A percentile compares a stretch with the other conserved stretches of the same genome.
Evolutionary conservation across 2,888 invertebrate genomes (phyloP).

Genomic region (Lobophora halterata): DNA sequence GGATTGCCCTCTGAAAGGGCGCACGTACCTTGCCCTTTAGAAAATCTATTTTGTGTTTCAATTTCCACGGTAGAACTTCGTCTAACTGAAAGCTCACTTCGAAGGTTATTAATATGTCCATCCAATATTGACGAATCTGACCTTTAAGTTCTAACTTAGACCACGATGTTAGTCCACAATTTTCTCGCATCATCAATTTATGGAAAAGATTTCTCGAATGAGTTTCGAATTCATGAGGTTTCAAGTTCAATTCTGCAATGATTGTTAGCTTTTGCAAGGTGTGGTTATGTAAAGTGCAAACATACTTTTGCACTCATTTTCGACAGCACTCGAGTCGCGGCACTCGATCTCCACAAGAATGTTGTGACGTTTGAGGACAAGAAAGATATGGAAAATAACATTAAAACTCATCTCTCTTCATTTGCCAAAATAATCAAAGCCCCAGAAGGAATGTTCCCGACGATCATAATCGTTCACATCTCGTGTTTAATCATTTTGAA

Average conservation of each 20-base stretch:
- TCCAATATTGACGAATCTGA: conserved; percentile 2
- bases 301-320: conserved; percentile 19
- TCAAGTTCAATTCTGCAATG: no score
- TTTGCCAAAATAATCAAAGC: conserved; percentile 29
- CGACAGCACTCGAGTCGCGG: conserved; percentile 10
- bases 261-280: no score
- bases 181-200: no score
- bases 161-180: no score
- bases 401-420: conserved; percentile 23
- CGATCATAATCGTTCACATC: conserved; percentile 6
- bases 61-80: conserved; percentile 14
- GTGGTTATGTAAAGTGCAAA: no score
- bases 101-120: conserved; percentile 4
- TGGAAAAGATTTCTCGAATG: no score
- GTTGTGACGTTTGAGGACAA: conserved; percentile 29
- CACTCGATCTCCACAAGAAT: conserved; percentile 16
- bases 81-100: conserved; percentile 3
- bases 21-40: conserved; percentile 26
- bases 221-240: no score
- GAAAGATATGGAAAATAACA: conserved; percentile 26
- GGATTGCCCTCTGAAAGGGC: conserved; percentile 22
- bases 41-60: conserved; percentile 26
- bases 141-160: no score
- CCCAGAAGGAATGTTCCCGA: not conserved
- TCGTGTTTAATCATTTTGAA: conserved; percentile 8